These are phyloP conservation scores for Peromyscus aztecus DNA, from an alignment of 2,797 vertebrate genomes.

Conservation along the genomic window DNA sequence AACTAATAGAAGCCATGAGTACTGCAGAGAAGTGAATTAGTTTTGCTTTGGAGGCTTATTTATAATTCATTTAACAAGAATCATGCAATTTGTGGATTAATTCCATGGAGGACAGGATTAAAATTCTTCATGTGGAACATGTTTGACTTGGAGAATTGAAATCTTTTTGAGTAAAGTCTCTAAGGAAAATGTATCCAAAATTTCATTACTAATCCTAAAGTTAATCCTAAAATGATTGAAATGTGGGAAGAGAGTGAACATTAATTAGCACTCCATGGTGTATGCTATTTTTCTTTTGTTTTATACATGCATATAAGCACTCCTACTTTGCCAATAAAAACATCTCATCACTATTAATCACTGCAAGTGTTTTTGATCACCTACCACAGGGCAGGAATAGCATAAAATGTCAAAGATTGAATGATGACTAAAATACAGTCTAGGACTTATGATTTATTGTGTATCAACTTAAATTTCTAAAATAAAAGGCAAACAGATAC, in stretches of 20 bases:
- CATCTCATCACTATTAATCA: not conserved
- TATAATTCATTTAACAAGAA: conserved; percentile 75
- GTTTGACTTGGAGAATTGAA: conserved; percentile 60
- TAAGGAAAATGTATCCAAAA: conserved; percentile 41
- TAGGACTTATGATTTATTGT: not conserved
- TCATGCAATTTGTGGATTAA: conserved; percentile 65
- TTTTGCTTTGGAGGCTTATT: conserved; percentile 74
- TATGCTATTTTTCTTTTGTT: conserved; percentile 33
- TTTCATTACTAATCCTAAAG: conserved; percentile 55
- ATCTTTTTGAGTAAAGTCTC: conserved; percentile 57
- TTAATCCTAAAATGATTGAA: conserved; percentile 61
- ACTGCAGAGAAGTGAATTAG: conserved; percentile 68
- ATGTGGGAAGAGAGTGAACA: conserved; percentile 4
- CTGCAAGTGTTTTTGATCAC: conserved; percentile 29
- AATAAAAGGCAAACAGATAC: not conserved
- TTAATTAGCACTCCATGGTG: conserved; percentile 5
- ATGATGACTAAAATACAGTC: not conserved
- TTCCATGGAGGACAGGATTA: conserved; percentile 70
- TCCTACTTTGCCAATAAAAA: conserved; percentile 27
- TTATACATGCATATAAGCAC: conserved; percentile 7
- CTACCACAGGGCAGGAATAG: not conserved
- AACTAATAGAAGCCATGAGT: conserved; percentile 54
- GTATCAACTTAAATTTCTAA: not conserved
- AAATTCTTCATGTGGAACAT: conserved; percentile 72
- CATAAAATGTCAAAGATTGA: conserved; percentile 2